These are phyloP conservation scores for Octomys mimax DNA, from an alignment of 2,797 vertebrate genomes.

Conservation along the genomic window DNA sequence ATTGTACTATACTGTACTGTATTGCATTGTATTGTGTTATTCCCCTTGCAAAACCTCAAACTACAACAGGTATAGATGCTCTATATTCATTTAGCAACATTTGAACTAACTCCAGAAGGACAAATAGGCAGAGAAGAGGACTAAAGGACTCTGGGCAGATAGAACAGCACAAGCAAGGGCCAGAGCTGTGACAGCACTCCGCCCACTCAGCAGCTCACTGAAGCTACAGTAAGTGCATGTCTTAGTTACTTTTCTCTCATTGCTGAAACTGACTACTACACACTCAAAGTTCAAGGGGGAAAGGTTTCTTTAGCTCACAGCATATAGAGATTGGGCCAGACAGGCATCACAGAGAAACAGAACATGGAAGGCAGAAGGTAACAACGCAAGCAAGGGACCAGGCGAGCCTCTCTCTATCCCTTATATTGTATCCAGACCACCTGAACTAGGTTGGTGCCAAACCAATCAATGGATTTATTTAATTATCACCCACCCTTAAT, in stretches of 20 bases:
- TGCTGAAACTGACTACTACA: not conserved
- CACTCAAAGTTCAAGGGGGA: not conserved
- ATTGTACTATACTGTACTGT: too few relatives aligned
- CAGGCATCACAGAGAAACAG: not conserved
- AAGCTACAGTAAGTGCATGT: not conserved
- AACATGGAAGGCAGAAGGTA: not conserved
- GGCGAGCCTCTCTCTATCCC: not conserved
- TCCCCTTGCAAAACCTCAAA: too few relatives aligned
- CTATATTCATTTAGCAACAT: not conserved
- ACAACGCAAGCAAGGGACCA: not conserved
- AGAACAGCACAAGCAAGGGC: not conserved
- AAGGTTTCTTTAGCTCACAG: not conserved
- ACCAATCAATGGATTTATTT: not conserved
- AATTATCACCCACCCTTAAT: not conserved
- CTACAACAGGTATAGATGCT: not conserved
- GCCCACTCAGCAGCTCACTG: not conserved
- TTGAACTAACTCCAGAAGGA: not conserved
- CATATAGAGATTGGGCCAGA: not conserved
- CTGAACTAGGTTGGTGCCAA: not conserved
- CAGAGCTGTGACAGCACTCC: not conserved
- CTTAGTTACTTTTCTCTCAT: not conserved
- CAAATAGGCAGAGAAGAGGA: not conserved
- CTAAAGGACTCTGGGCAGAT: not conserved
- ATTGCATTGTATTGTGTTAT: too few relatives aligned
- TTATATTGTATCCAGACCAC: not conserved